phyloP scores from a whole-genome alignment of 2,797 vertebrate species.

The Chelonia mydas region DNA sequence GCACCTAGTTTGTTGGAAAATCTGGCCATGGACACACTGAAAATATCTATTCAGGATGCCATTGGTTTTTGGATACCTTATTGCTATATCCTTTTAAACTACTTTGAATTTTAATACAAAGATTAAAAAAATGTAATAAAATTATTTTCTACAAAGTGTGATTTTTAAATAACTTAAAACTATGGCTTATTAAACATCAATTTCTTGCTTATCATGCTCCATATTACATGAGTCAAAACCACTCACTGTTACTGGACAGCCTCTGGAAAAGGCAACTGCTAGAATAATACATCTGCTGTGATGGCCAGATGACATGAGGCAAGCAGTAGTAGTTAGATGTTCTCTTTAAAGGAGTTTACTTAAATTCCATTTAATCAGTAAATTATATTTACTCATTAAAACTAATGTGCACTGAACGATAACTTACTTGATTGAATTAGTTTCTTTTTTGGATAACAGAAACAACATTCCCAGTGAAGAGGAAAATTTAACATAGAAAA shows the following conservation, averaged over 20 bases:
- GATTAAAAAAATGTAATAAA: background rate
- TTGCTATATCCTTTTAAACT: background rate
- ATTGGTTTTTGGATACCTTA: background rate
- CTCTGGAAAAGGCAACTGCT: background rate
- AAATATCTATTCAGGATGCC: background rate
- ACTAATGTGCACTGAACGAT: background rate
- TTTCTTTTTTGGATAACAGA: background rate
- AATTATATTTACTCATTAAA: background rate
- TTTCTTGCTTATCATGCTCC: background rate
- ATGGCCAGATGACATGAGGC: background rate
- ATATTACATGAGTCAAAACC: background rate
- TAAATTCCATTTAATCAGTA: constrained; percentile 1
- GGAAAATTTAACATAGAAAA: background rate
- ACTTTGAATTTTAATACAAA: background rate
- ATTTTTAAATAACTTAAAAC: constrained; percentile 6
- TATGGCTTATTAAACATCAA: constrained; percentile 3
- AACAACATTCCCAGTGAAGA: background rate
- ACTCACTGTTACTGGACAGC: background rate
- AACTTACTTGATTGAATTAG: background rate
- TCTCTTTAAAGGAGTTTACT: background rate
- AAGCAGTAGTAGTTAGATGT: background rate
- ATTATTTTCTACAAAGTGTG: background rate
- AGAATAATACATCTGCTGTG: background rate
- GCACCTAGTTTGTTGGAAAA: background rate
- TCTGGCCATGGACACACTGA: background rate